These are phyloP conservation scores for Caenorhabditis imperialis DNA, from an alignment of 2,888 invertebrate species.

Conservation along the genomic window DNA sequence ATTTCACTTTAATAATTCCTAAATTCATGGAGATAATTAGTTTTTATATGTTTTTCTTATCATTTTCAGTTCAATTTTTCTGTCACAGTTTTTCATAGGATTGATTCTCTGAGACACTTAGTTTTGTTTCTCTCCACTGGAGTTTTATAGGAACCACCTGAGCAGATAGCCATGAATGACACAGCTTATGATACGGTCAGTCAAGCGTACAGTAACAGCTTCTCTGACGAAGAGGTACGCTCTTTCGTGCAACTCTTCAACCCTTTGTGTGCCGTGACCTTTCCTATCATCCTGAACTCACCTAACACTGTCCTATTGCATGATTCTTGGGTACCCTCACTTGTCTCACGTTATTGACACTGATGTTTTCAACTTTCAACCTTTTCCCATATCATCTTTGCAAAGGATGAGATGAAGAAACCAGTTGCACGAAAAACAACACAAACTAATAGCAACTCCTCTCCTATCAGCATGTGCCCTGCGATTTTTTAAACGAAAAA, in stretches of 20 bases:
- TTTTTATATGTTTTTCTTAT: not conserved
- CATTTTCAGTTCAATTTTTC: slow-evolving; percentile 12
- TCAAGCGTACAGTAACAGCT: slow-evolving; percentile 66
- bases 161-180: slow-evolving; percentile 54
- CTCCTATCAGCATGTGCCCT: slow-evolving; percentile 25
- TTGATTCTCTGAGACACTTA: no score
- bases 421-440: not conserved
- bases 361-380: slow-evolving; percentile 12
- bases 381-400: not conserved
- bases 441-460: not conserved
- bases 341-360: slow-evolving; percentile 9
- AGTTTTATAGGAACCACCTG: slow-evolving; percentile 54
- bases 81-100: no score
- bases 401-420: slow-evolving; percentile 12
- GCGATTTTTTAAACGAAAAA: not conserved
- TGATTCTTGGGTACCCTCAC: no score
- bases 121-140: slow-evolving; percentile 14
- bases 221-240: slow-evolving; percentile 63
- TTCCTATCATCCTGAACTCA: not conserved
- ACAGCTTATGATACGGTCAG: slow-evolving; percentile 56
- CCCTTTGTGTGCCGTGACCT: slow-evolving; percentile 20
- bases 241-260: slow-evolving; percentile 45
- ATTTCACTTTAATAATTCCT: slow-evolving; percentile 3
- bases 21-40: no score
- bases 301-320: no score